Conservation (phyloP, 2,113 vertebrate species). For the Thalassoma bifasciatum region DNA sequence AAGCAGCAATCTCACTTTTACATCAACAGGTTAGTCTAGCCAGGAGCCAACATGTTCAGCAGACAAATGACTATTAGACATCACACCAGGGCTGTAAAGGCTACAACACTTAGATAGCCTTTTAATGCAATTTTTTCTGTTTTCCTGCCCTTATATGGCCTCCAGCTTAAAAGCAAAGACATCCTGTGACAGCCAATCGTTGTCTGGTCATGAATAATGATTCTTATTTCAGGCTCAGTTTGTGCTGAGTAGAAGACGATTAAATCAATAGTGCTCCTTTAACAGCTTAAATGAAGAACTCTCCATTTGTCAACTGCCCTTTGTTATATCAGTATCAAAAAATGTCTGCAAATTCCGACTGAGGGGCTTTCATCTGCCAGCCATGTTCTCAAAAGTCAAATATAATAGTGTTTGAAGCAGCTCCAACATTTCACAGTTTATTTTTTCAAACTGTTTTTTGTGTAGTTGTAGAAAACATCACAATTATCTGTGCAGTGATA, state of each 20-base stretch:
- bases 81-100: conserved; percentile 16
- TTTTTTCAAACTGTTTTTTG: no score
- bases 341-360: not conserved
- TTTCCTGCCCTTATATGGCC: conserved; percentile 44
- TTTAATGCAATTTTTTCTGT: conserved; percentile 44
- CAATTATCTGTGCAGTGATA: no score
- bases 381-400: no score
- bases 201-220: conserved; percentile 70
- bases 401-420: no score
- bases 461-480: no score
- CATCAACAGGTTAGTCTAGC: conserved; percentile 27
- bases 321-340: not conserved
- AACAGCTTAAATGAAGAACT: conserved; percentile 51
- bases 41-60: conserved; percentile 23
- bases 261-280: conserved; percentile 56
- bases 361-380: not conserved
- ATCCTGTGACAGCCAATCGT: conserved; percentile 70
- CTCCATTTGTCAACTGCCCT: conserved; percentile 23
- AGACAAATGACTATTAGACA: conserved; percentile 25
- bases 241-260: conserved; percentile 43
- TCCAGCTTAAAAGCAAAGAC: conserved; percentile 43
- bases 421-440: no score
- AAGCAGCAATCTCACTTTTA: not conserved
- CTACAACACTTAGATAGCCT: conserved; percentile 2
- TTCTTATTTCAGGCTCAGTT: conserved; percentile 44